Evolutionary conservation across 2,797 vertebrate species (phyloP), one percentile per base, ranked within the genome.

Genomic region (Pyrrhura leucotis): DNA sequence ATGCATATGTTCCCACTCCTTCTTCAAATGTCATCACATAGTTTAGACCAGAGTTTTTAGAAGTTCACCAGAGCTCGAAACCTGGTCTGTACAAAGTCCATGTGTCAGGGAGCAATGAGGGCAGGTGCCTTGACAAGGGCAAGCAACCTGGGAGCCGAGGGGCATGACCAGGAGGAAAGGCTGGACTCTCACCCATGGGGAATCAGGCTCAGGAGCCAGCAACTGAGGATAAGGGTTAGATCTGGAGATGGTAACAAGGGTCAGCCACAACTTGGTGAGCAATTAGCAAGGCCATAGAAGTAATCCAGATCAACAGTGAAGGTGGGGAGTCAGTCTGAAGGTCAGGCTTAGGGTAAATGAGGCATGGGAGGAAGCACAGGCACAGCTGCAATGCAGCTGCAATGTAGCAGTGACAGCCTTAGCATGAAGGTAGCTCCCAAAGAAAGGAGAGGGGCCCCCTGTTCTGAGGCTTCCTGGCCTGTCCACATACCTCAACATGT

Each of bases 331-430:
- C 40, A 26, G 44, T 16, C 78, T 59, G 28, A 20, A 6, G 9
- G 31, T 40, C 59, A 26, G 58, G 28, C 31, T 50, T 18, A 14
- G 35, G 29, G 14, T 19, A 51, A 39, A 48, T 22, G 53, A n/a
- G 22, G 4, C 9, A 6, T 0, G 2, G 37, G 35, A 67, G 25
- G 26, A 7, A 33, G 20, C 10, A 1, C 61, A 37, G 48, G 3
- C 40, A 16, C 7, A 5, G 29, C 28, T 62, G 15, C 0, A 0
- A 12, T 12, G 37, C 29, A 53, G 51, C 14, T 6, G 1, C 22
- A 6, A 0, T 10, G 3, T 0, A 22, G 28, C 10, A 0, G 2
- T 20, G 25, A 21, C 31, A 54, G 12, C 13, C 17, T 53, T 50
- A 12, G 4, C 0, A 0, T 23, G 50, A 54, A 62, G 40, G 21